phyloP scores from a whole-genome alignment of 1,140 invertebrate genomes.

The Zaprionus gabonicus region DNA sequence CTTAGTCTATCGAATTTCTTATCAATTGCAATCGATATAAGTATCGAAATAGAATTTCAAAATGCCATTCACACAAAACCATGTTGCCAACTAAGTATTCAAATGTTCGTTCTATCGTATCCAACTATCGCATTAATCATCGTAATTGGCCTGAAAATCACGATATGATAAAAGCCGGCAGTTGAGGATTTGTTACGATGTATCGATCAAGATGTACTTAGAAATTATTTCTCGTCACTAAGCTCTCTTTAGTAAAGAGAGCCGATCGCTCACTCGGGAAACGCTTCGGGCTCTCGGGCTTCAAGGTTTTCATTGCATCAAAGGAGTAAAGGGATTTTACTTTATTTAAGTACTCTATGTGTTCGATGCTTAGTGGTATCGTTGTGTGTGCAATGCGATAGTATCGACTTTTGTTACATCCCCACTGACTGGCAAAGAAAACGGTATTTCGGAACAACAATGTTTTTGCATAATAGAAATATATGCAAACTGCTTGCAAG shows the following conservation, averaged over 20 bases:
- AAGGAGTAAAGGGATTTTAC: too few species aligned
- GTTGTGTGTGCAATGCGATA: not conserved
- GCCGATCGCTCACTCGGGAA: too few species aligned
- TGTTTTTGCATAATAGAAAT: constrained; percentile 74
- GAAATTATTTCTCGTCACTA: not conserved
- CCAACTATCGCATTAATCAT: not conserved
- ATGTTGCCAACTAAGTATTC: not conserved
- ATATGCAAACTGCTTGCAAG: constrained; percentile 51
- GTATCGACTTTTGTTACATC: not conserved
- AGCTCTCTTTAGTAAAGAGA: too few species aligned
- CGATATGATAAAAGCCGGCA: not conserved
- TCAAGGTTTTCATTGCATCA: too few species aligned
- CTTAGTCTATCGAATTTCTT: not conserved
- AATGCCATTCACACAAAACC: constrained; percentile 9
- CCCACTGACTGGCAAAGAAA: constrained; percentile 10
- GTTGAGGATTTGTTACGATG: not conserved
- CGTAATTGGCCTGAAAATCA: not conserved
- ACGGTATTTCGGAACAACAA: constrained; percentile 24
- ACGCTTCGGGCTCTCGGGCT: too few species aligned
- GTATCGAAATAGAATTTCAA: not conserved
- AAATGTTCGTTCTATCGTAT: not conserved
- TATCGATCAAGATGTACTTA: not conserved
- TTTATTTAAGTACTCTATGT: too few species aligned
- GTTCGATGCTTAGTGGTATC: too few species aligned
- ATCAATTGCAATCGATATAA: not conserved